Evolutionary conservation across 1,140 invertebrate species (phyloP), one percentile per base, ranked within the genome.

Genomic region (Harlomillsia oculata): DNA sequence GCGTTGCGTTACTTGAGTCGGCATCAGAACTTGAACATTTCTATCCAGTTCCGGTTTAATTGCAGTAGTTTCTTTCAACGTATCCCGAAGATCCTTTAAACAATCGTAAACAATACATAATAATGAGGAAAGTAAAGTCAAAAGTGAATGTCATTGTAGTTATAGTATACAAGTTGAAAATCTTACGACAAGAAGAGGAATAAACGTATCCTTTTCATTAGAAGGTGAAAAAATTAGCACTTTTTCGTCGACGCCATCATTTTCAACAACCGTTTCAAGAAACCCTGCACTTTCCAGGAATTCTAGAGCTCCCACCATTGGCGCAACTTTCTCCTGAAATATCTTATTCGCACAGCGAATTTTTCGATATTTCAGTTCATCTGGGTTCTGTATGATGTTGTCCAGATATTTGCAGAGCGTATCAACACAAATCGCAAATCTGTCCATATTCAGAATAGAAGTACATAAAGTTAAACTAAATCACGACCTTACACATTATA

Each of bases 391-490:
- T 14, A 92, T 76, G 20, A 96, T 85, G 71, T 97, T 97, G 67
- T 92, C 86, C 53, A 96, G 73, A 74, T 95, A 95, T 72, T 89
- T 91, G 64, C 79, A 80, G 5, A 97, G 69, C 5, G 87, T 91
- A 64, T 93, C 85, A 6, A 93, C 78, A 69, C 92, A 90, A 5
- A 78, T 75, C 48, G 82, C 80, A 6, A 89, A n/a, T n/a, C n/a
- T n/a, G n/a, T 76, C 82, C 84, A 67, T 26, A 60, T 60, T 36
- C 28, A 45, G 23, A 43, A 48, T 46, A 46, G 34, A 45, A 13
- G 28, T 44, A 30, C 30, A 58, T 20, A 20, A 44, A 16, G 18
- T 8, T 21, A 58, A 25, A 51, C 23, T 34, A 1, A 16, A 34
- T 43, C 26, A 36, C 4, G 6, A 57, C 34, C 6, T 29, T 18